These are phyloP conservation scores for Bubo blakistoni DNA, from an alignment of 2,113 vertebrate genomes.

Conservation along the genomic window DNA sequence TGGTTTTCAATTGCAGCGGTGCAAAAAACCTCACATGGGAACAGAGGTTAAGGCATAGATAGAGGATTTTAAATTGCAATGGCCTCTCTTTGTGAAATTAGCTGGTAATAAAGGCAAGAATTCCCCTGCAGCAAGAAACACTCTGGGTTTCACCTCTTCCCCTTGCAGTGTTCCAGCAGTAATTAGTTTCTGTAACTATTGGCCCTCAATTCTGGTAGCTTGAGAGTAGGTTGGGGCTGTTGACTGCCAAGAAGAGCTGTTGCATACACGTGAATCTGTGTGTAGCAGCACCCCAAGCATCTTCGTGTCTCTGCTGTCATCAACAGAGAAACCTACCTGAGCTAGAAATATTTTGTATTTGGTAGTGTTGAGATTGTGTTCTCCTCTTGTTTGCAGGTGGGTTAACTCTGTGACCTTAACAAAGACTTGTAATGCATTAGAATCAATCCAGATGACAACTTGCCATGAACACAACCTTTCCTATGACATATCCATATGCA, in stretches of 20 bases:
- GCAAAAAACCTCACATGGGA: background rate
- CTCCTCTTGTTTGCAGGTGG: background rate
- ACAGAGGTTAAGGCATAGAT: background rate
- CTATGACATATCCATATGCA: background rate
- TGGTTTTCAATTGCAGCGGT: rapidly evolving
- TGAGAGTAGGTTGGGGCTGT: background rate
- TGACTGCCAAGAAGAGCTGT: background rate
- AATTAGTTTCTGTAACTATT: background rate
- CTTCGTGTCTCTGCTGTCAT: background rate
- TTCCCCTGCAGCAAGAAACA: background rate
- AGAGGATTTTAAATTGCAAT: background rate
- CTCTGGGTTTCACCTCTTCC: background rate
- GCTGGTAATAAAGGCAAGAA: slow-evolving; percentile 11
- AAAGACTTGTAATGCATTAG: background rate
- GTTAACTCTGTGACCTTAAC: background rate
- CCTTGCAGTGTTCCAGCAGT: background rate
- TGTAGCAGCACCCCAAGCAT: background rate
- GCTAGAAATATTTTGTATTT: background rate
- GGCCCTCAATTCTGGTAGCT: background rate
- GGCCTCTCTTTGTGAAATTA: background rate
- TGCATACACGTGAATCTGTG: rapidly evolving
- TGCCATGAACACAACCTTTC: background rate
- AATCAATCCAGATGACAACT: background rate
- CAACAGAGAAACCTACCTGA: background rate
- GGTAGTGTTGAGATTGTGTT: background rate